A percentile compares a stretch with the other conserved stretches of the same genome.
Evolutionary conservation across 2,888 invertebrate species (phyloP).

Genomic region (Diabrotica balteata): DNA sequence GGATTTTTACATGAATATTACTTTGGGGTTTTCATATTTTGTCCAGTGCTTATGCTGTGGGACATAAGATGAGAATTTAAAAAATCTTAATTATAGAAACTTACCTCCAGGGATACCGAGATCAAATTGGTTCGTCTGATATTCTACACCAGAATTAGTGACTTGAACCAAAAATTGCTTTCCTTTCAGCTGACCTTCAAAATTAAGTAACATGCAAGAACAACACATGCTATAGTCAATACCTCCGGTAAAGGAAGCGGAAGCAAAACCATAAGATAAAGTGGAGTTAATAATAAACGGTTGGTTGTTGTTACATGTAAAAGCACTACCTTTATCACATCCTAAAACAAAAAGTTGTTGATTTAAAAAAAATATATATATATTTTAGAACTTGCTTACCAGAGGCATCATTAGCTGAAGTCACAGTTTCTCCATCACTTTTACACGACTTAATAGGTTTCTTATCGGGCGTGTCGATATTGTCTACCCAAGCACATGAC

Average conservation of each 20-base stretch:
- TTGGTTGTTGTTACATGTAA: slow-evolving; percentile 35
- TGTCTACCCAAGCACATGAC: slow-evolving; percentile 37
- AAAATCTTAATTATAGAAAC: background rate
- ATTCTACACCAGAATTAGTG: slow-evolving; percentile 21
- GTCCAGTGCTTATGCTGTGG: too few relatives aligned
- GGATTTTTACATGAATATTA: too few relatives aligned
- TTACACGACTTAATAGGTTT: slow-evolving; percentile 35
- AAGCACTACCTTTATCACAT: slow-evolving; percentile 33
- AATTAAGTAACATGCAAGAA: slow-evolving; percentile 34
- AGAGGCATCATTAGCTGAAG: slow-evolving; percentile 7
- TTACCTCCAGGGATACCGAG: slow-evolving; percentile 28
- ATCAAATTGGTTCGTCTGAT: slow-evolving; percentile 26
- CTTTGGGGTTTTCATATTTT: too few relatives aligned
- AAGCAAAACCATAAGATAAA: slow-evolving; percentile 32
- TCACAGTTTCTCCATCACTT: slow-evolving; percentile 29
- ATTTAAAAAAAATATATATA: too few relatives aligned
- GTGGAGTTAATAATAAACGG: slow-evolving; percentile 32
- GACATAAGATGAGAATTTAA: too few relatives aligned
- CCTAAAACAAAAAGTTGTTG: background rate
- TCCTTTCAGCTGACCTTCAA: slow-evolving; percentile 31
- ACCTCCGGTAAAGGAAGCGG: slow-evolving; percentile 30
- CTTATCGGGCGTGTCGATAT: slow-evolving; percentile 27
- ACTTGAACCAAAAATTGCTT: slow-evolving; percentile 31
- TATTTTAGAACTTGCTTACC: background rate
- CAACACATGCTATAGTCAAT: slow-evolving; percentile 35